phyloP scores from a whole-genome alignment of 2,797 vertebrate genomes.

The Chelonia mydas region DNA sequence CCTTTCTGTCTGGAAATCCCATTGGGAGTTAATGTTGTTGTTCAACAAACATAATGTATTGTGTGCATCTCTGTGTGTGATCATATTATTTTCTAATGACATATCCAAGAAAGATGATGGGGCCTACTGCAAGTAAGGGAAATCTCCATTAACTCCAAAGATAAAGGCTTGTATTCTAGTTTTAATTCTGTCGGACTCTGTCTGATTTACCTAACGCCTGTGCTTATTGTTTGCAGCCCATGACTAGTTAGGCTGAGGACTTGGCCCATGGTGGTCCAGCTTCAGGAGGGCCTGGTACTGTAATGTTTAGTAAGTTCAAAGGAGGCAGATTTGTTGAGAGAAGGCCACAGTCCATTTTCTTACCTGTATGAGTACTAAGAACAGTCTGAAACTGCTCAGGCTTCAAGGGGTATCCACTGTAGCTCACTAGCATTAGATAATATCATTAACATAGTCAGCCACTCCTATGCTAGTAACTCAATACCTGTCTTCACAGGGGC shows the following conservation, averaged over 20 bases:
- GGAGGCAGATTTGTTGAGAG: background rate
- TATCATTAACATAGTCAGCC: fast-evolving
- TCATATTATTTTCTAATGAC: too few relatives aligned
- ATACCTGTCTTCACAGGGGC: background rate
- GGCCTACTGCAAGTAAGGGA: background rate
- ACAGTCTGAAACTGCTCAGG: background rate
- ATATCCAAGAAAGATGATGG: background rate
- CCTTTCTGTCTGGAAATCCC: background rate
- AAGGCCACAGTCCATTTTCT: background rate
- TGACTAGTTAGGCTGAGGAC: background rate
- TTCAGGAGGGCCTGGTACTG: background rate
- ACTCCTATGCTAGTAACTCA: background rate
- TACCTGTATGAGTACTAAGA: background rate
- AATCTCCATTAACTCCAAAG: background rate
- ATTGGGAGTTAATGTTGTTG: background rate
- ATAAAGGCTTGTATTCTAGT: background rate
- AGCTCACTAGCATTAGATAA: background rate
- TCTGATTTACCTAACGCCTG: background rate
- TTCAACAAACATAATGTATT: background rate
- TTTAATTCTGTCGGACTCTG: background rate
- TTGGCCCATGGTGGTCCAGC: fast-evolving
- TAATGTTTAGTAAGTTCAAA: background rate
- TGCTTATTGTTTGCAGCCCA: background rate
- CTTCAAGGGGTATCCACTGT: background rate
- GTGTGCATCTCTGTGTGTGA: background rate